A percentile compares a stretch with the other conserved stretches of the same genome.
These are phyloP conservation scores for Microctenopoma lineatum DNA, from an alignment of 2,797 vertebrate genomes.

Conservation along the genomic window DNA sequence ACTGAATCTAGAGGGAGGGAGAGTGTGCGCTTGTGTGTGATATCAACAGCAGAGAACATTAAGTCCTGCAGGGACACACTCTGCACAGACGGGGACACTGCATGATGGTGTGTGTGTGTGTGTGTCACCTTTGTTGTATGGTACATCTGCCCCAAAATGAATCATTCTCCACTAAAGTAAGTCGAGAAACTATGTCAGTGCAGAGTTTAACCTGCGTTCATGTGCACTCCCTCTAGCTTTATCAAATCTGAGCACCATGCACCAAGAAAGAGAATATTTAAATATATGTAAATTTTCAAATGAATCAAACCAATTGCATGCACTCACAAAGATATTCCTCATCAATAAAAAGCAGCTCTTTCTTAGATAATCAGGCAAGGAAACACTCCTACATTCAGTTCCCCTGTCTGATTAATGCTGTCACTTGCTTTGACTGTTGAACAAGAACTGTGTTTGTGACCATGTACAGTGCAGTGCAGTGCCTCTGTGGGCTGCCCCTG, in stretches of 20 bases:
- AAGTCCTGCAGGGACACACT: slow-evolving; percentile 61
- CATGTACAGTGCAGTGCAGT: slow-evolving; percentile 51
- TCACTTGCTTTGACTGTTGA: slow-evolving; percentile 42
- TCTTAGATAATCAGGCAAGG: slow-evolving; percentile 10
- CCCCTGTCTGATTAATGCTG: slow-evolving; percentile 42
- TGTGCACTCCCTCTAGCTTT: slow-evolving; percentile 10
- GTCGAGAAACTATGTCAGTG: slow-evolving; percentile 45
- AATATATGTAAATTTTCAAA: slow-evolving; percentile 26
- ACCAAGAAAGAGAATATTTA: slow-evolving; percentile 9
- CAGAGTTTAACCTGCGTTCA: slow-evolving; percentile 45
- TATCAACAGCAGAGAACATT: slow-evolving; percentile 67
- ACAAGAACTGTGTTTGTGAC: slow-evolving; percentile 49
- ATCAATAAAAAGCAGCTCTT: slow-evolving; percentile 19
- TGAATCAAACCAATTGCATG: not conserved
- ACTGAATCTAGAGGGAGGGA: slow-evolving; percentile 57
- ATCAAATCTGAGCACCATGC: slow-evolving; percentile 6
- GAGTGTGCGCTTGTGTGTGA: slow-evolving; percentile 41
- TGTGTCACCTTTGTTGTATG: not conserved
- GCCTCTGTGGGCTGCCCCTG: slow-evolving; percentile 56
- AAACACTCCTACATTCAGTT: slow-evolving; percentile 15
- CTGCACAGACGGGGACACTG: slow-evolving; percentile 15
- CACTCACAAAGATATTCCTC: slow-evolving; percentile 9
- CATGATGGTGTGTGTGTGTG: not conserved
- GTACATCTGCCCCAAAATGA: slow-evolving; percentile 53
- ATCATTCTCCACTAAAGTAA: slow-evolving; percentile 44